Percentiles rank a stretch among this genome's conserved stretches.
phyloP scores from a whole-genome alignment of 2,797 vertebrate genomes.

The Clarias fuscus region DNA sequence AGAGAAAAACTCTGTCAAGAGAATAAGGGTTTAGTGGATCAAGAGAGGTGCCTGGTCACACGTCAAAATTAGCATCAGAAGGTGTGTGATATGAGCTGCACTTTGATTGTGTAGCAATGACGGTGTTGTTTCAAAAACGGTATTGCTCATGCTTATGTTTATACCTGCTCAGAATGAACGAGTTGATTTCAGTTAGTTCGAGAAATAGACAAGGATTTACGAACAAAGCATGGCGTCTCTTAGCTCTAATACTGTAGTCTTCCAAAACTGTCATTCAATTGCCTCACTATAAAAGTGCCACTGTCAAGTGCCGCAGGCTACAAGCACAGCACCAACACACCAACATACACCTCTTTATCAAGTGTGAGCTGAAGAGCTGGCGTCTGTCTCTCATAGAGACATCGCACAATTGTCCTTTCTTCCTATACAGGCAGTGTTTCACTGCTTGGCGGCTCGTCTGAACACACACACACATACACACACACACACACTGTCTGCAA shows the following conservation, averaged over 20 bases:
- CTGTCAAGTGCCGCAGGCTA: slow-evolving; percentile 17
- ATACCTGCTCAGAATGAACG: not conserved
- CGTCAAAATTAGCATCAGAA: slow-evolving; percentile 38
- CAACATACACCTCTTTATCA: slow-evolving; percentile 52
- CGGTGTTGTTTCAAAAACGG: slow-evolving; percentile 15
- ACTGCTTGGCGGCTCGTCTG: slow-evolving; percentile 11
- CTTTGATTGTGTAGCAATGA: slow-evolving; percentile 9
- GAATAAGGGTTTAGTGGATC: slow-evolving; percentile 33
- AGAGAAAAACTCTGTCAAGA: slow-evolving; percentile 48
- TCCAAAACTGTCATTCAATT: slow-evolving; percentile 18
- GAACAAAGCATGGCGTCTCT: not conserved
- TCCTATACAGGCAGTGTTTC: slow-evolving; percentile 45
- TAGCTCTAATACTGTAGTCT: slow-evolving; percentile 1
- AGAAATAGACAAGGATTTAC: not conserved
- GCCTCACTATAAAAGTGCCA: slow-evolving; percentile 34
- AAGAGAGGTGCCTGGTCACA: slow-evolving; percentile 34
- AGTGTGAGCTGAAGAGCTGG: slow-evolving; percentile 53
- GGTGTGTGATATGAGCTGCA: slow-evolving; percentile 29
- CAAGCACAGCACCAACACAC: slow-evolving; percentile 22
- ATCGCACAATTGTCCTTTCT: slow-evolving; percentile 51
- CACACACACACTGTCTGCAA: slow-evolving; percentile 16
- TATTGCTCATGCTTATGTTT: not conserved
- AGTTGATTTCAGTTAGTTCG: not conserved
- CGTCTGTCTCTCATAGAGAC: slow-evolving; percentile 49
- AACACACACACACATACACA: slow-evolving; percentile 17